A percentile compares a stretch with the other conserved stretches of the same genome.
These are phyloP conservation scores for Pogonomyrmex californicus DNA, from an alignment of 1,140 invertebrate genomes.

Conservation along the genomic window DNA sequence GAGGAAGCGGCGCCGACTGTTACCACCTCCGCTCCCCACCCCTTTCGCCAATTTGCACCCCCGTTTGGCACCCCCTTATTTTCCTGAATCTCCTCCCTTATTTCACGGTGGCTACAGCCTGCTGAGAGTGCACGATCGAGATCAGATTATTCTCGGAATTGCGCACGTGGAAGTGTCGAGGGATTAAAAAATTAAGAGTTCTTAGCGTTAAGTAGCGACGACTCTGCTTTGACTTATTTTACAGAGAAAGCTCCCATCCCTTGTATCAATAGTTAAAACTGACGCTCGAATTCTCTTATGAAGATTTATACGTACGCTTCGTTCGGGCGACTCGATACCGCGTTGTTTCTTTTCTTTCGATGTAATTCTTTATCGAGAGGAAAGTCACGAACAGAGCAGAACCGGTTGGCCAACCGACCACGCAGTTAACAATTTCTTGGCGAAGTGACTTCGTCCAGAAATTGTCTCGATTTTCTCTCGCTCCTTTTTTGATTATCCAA, in stretches of 20 bases:
- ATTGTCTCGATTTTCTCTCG: slow-evolving; percentile 17
- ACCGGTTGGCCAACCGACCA: not conserved
- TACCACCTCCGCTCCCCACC: slow-evolving; percentile 52
- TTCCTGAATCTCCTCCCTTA: slow-evolving; percentile 43
- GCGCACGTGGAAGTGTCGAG: not conserved
- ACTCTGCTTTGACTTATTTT: not conserved
- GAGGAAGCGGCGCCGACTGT: slow-evolving; percentile 79
- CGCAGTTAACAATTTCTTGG: slow-evolving; percentile 5
- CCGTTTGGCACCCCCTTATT: slow-evolving; percentile 16
- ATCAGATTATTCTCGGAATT: slow-evolving; percentile 25
- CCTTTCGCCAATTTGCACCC: slow-evolving; percentile 41
- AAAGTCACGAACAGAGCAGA: not conserved
- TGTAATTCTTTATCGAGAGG: slow-evolving; percentile 12
- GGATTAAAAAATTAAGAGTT: not conserved
- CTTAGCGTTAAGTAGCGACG: not conserved
- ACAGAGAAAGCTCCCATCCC: not conserved
- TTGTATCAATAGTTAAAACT: not conserved
- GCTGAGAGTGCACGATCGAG: not conserved
- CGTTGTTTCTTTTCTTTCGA: not conserved
- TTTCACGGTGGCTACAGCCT: not conserved
- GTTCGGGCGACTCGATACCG: too few relatives aligned
- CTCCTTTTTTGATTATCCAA: slow-evolving; percentile 28
- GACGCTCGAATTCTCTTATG: not conserved
- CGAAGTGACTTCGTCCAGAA: slow-evolving; percentile 16
- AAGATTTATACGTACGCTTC: not conserved